Base-by-base conservation (phyloP, 2,797 vertebrate genomes). In the Periparus ater region DNA sequence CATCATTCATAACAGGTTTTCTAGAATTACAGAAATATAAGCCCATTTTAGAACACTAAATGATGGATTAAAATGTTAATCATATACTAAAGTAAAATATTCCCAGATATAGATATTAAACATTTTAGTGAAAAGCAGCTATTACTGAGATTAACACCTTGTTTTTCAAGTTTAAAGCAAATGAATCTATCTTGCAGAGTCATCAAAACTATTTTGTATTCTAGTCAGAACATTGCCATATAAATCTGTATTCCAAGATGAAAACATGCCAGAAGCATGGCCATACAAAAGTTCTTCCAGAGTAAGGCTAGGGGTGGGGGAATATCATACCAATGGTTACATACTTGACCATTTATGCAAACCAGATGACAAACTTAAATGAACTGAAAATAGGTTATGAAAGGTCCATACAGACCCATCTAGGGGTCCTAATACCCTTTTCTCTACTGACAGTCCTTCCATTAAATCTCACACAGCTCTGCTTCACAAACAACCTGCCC, bases 101-200 rank as follows among this genome's bases (percentile, higher is more conserved):
- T 94, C 63, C 34, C 17, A 89, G 57, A 74, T 36, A 70, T 20
- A 84, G 54, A 48, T 66, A 91, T 17, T 75, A 68, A 42, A 91
- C 63, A 34, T 62, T 70, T 42, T 25, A 82, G 21, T 40, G 47
- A 84, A 95, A 91, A 91, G 6, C 27, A 91, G 51, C 44, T 65
- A 40, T 25, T 91, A 66, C 38, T 51, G 70, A 67, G 71, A 91
- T 63, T 67, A 92, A 74, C 53, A 93, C 48, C 73, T 94, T 83
- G 30, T 48, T 96, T 95, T 94, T 75, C 58, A 93, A 86, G 66
- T 62, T 80, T 73, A 93, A 94, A 86, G 70, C 76, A 91, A 89
- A 88, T 10, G 1, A 63, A 62, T 70, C n/a, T 40, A 34, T 60
- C 55, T 66, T 88, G 92, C 82, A 88, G 48, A 91, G 85, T 80